phyloP scores from a whole-genome alignment of 2,797 vertebrate species.

The Ctenochaetus hawaiiensis region DNA sequence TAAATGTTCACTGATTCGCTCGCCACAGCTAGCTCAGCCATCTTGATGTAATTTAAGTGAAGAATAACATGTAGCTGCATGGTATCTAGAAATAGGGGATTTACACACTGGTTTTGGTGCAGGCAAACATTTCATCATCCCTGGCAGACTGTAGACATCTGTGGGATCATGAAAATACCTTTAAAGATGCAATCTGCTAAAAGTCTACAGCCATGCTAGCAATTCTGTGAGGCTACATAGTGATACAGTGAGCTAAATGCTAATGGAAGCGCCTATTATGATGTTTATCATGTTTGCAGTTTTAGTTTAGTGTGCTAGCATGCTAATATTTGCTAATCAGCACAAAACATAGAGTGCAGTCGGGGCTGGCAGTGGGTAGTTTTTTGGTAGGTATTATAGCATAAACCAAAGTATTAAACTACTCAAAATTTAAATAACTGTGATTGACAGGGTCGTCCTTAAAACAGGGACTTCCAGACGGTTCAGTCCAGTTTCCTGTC shows the following conservation, averaged over 20 bases:
- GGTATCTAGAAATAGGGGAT: background rate
- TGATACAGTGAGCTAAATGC: background rate
- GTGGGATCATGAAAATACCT: background rate
- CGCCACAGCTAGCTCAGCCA: background rate
- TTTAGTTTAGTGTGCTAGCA: background rate
- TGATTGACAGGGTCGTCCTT: background rate
- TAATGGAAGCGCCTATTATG: background rate
- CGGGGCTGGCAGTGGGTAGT: background rate
- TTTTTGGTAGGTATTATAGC: background rate
- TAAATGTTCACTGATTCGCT: background rate
- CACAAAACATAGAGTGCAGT: too few species aligned
- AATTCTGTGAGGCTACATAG: background rate
- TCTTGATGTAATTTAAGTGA: background rate
- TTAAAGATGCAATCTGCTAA: background rate
- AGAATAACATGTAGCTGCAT: background rate
- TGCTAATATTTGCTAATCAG: background rate
- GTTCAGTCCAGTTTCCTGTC: background rate
- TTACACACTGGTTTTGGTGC: background rate
- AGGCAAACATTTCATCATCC: background rate
- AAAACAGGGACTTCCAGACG: too few species aligned
- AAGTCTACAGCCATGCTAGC: background rate
- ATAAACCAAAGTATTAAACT: background rate
- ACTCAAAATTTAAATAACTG: background rate
- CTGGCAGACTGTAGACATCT: background rate
- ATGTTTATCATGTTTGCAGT: background rate